Base-by-base conservation (phyloP, 2,888 invertebrate species). In the Antheraea yamamai region DNA sequence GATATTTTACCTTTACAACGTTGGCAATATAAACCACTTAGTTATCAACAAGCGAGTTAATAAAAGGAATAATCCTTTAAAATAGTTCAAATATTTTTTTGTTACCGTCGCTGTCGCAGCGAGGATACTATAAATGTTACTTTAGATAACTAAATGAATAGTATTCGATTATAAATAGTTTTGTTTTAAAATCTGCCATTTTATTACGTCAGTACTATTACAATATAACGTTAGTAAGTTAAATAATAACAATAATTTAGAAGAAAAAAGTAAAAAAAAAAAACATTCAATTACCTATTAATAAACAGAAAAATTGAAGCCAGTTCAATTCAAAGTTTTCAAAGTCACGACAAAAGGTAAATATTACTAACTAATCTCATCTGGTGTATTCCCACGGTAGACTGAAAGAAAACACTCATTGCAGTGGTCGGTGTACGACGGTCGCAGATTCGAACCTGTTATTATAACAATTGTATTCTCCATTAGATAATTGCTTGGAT, bases 381-480 rank as follows among this genome's bases (percentile, higher is more conserved):
- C 58, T n/a, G 20, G 58, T n/a, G n/a, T 58, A 16, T 70, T 74
- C 74, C 70, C 70, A 71, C 70, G 70, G 58, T 58, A 71, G 75
- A 75, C 73, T 73, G 73, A 75, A 75, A 73, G 75, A 75, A 73
- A 75, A 75, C 73, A 75, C 73, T 73, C n/a, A 73, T 73, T 58
- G 58, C 58, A 58, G 23, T 35, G 26, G 23, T 47, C 39, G 39
- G 72, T 4, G 61, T 14, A 66, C 30, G n/a, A n/a, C n/a, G 23
- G 20, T 68, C n/a, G 58, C 70, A 30, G 73, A 23, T 71, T 73
- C 68, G 51, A 73, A 71, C 70, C 52, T 23, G 39, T 71, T 74
- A 55, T 10, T 68, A 74, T 74, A 70, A 70, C 74, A 74, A 73
- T 58, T 58, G 26, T 70, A 73, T 75, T 73, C 55, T 73, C 18